These are phyloP conservation scores for Holacanthus passer DNA, from an alignment of 2,113 vertebrate genomes.

Conservation along the genomic window DNA sequence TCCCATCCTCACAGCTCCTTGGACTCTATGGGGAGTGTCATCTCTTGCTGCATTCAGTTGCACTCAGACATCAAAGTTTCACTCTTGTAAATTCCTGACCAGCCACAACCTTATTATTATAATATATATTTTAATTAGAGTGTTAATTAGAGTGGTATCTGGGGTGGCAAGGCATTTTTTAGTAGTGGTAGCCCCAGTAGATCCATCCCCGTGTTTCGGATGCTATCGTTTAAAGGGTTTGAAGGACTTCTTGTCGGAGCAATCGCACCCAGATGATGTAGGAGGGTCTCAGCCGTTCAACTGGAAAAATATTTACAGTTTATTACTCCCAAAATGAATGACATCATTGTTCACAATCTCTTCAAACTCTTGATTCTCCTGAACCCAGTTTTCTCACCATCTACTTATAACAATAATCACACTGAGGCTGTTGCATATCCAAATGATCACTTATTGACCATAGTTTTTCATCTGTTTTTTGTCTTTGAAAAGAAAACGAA, in stretches of 20 bases:
- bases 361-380: background rate
- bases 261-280: constrained; percentile 30
- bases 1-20: too few species aligned
- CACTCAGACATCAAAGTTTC: too few species aligned
- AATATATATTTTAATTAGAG: too few species aligned
- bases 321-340: constrained; percentile 54
- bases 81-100: too few species aligned
- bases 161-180: too few species aligned
- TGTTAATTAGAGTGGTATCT: too few species aligned
- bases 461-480: background rate
- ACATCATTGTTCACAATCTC: constrained; percentile 46
- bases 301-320: constrained; percentile 58
- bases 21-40: too few species aligned
- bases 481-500: background rate
- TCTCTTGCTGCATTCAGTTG: too few species aligned
- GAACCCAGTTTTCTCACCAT: constrained; percentile 4
- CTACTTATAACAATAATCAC: background rate
- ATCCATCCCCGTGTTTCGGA: too few species aligned
- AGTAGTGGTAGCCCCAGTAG: too few species aligned
- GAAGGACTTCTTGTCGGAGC: background rate
- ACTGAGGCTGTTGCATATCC: background rate
- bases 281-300: constrained; percentile 25
- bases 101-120: too few species aligned
- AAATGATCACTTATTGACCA: background rate
- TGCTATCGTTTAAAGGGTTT: constrained; percentile 5